Evolutionary conservation across 2,113 vertebrate genomes (phyloP).

Genomic region (Caloenas nicobarica): DNA sequence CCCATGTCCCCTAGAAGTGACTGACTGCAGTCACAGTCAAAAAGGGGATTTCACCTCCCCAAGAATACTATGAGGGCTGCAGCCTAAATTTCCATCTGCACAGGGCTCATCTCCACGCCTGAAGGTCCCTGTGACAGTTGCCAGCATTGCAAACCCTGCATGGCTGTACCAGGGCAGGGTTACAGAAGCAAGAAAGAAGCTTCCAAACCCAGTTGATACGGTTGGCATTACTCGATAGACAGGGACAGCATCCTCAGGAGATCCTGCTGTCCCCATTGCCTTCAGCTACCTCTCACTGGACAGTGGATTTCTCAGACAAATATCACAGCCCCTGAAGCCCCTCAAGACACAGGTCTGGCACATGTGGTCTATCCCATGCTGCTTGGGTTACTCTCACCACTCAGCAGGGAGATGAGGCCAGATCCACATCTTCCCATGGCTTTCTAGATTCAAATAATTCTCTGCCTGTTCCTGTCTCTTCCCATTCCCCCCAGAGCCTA

Average conservation of each 20-base stretch:
- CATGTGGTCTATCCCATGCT: neutral
- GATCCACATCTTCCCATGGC: neutral
- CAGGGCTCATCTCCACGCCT: neutral
- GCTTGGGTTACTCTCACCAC: neutral
- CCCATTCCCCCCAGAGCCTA: neutral
- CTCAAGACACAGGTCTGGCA: neutral
- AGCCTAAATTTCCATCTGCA: rapidly evolving
- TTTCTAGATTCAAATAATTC: neutral
- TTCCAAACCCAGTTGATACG: rapidly evolving
- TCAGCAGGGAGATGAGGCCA: neutral
- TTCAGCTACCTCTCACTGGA: neutral
- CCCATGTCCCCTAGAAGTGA: neutral
- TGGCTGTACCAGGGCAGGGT: neutral
- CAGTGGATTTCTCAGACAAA: neutral
- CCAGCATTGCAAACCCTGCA: neutral
- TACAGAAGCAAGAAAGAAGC: neutral
- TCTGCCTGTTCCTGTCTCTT: neutral
- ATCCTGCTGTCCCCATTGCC: neutral
- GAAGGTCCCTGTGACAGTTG: neutral
- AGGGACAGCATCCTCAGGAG: neutral
- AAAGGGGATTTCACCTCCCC: neutral
- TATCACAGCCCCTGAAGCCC: neutral
- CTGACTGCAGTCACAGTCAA: neutral
- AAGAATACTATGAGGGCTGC: rapidly evolving
- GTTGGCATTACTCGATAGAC: neutral